phyloP scores from a whole-genome alignment of 2,113 vertebrate species.

The Trichechus manatus region DNA sequence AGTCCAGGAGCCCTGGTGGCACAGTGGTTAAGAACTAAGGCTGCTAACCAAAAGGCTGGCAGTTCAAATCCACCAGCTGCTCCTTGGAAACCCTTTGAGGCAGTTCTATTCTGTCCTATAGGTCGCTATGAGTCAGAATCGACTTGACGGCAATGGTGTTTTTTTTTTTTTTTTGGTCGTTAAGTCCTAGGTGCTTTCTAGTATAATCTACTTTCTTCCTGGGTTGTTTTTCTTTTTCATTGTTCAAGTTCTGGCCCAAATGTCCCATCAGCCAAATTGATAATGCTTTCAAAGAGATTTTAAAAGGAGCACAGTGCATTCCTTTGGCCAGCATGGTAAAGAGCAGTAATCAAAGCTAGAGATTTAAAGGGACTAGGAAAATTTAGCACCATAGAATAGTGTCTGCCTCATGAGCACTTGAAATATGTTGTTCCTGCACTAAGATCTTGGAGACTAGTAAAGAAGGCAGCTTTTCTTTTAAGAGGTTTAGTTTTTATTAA shows the following conservation, averaged over 20 bases:
- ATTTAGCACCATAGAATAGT: neutral
- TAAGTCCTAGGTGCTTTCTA: neutral
- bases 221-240: neutral
- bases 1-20: no score
- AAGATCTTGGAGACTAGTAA: neutral
- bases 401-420: neutral
- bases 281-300: constrained; percentile 17
- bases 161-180: neutral
- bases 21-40: no score
- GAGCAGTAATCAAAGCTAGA: constrained; percentile 1
- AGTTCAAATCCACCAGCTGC: no score
- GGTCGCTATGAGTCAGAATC: no score
- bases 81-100: no score
- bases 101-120: no score
- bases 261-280: constrained; percentile 23
- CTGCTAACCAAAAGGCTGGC: no score
- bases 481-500: neutral
- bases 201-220: neutral
- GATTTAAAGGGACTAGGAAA: neutral
- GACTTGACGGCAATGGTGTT: no score
- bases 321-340: constrained; percentile 59
- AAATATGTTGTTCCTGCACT: neutral
- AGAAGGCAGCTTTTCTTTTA: neutral
- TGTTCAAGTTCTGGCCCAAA: constrained; percentile 26
- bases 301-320: constrained; percentile 70